A percentile compares a stretch with the other conserved stretches of the same genome.
Conservation (phyloP, 1,140 invertebrate species). For the Drosophila elegans region DNA sequence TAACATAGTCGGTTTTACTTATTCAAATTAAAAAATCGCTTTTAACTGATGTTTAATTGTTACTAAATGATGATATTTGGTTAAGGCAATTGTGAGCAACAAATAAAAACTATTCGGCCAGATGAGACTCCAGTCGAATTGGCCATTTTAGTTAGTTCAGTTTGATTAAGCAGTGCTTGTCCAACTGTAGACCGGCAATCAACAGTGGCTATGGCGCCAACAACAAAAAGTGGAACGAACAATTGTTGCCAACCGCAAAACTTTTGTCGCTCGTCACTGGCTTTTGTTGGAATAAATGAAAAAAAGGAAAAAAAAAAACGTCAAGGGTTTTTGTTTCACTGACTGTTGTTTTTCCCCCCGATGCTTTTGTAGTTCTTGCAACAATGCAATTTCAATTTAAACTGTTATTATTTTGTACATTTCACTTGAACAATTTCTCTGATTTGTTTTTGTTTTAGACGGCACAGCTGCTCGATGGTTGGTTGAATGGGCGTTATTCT, state of each 20-base stretch:
- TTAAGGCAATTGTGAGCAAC: neutral
- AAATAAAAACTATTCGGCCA: too few species aligned
- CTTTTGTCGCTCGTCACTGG: conserved; percentile 43
- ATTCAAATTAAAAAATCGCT: too few species aligned
- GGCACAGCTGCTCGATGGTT: conserved; percentile 2
- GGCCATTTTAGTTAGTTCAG: conserved; percentile 4
- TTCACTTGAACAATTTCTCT: conserved; percentile 29
- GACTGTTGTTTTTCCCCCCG: conserved; percentile 17
- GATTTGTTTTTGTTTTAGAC: conserved; percentile 29
- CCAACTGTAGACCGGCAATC: conserved; percentile 24
- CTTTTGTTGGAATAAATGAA: conserved; percentile 13
- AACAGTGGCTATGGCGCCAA: conserved; percentile 9
- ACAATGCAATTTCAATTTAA: conserved; percentile 54
- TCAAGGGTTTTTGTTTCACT: conserved; percentile 16
- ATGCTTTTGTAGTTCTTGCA: conserved; percentile 27
- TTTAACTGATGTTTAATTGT: too few species aligned
- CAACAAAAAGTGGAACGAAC: conserved; percentile 29
- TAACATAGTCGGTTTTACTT: too few species aligned
- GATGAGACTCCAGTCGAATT: neutral
- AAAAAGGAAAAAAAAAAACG: conserved; percentile 5
- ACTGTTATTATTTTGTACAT: conserved; percentile 45
- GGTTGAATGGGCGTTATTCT: conserved; percentile 8
- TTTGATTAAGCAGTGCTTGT: conserved; percentile 11
- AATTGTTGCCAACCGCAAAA: conserved; percentile 56
- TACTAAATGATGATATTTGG: too few species aligned